Conservation (phyloP, 2,113 vertebrate genomes). For the Macaca mulatta region DNA sequence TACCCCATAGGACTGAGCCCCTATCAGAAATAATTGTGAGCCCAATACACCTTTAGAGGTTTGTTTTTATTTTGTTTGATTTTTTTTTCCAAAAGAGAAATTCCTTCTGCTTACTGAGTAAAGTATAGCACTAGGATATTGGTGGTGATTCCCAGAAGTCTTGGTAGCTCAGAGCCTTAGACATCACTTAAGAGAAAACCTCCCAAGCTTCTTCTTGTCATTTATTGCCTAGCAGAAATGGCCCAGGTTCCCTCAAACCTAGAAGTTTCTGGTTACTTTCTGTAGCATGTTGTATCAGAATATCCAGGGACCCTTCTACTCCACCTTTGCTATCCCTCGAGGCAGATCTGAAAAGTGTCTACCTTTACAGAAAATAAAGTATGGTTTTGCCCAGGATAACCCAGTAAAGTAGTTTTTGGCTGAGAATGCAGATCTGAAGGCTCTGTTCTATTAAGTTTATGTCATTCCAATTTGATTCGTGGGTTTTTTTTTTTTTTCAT, state of each 20-base stretch:
- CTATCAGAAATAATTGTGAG: constrained; percentile 54
- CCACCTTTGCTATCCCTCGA: background rate
- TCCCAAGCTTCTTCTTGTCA: background rate
- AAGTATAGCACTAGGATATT: background rate
- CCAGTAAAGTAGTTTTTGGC: background rate
- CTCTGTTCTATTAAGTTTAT: background rate
- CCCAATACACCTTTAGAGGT: background rate
- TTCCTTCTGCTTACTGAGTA: constrained; percentile 9
- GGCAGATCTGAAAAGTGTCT: background rate
- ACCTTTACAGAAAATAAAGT: background rate
- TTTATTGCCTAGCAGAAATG: background rate
- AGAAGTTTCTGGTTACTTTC: constrained; percentile 4
- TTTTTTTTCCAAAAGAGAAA: constrained; percentile 31
- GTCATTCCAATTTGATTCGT: background rate
- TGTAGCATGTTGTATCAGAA: background rate
- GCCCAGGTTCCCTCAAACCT: background rate
- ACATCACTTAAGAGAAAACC: background rate
- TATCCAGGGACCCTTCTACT: background rate
- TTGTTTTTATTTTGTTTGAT: constrained; percentile 52
- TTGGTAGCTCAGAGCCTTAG: background rate
- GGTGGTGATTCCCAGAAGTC: background rate
- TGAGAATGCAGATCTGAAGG: background rate
- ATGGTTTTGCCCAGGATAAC: background rate
- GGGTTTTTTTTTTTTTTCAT: background rate
- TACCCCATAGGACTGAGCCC: background rate